Evolutionary conservation across 2,113 vertebrate species (phyloP), one percentile per base, ranked within the genome.

Genomic region (Pluvianellus socialis): DNA sequence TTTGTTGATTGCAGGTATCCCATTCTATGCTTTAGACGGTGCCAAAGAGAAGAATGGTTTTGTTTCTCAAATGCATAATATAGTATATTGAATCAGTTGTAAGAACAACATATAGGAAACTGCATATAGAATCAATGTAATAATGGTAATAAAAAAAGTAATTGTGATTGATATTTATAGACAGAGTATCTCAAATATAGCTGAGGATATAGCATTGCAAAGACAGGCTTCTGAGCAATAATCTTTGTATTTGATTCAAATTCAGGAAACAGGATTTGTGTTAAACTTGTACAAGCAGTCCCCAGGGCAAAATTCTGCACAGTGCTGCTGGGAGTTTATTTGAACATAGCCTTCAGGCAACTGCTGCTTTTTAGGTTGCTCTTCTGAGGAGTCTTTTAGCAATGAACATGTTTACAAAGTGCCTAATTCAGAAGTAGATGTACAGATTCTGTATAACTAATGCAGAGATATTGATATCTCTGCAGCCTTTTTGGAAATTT

Each of bases 1-100:
- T 77, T 56, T 35, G 24, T 70, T 56, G 22, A 44, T 35, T 33
- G 21, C 10, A 72, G 40, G 17, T 65, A 42, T n/a, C 10, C 17
- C 21, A 45, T 12, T 24, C 2, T 33, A 35, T 0, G 1, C 10
- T 73, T 73, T 32, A 79, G 30, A 20, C 1, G 4, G 11, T 38
- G 32, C 17, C 45, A 75, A 45, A 75, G 16, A 65, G 24, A 32
- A 17, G 5, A 49, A 22, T 14, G 28, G 0, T 68, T 80, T 80
- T 56, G 6, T 40, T 92, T 88, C 27, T 68, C 14, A 45, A 24
- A 47, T 42, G 10, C 4, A 11, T 66, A 28, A 44, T 22, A 44
- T 2, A 16, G 47, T 22, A 38, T 75, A 63, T 50, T 59, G 33
- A 81, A 74, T 87, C 17, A 59, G 4, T 24, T 80, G 33, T 50